Base-by-base conservation (phyloP, 2,888 invertebrate genomes). In the Acheta domesticus region DNA sequence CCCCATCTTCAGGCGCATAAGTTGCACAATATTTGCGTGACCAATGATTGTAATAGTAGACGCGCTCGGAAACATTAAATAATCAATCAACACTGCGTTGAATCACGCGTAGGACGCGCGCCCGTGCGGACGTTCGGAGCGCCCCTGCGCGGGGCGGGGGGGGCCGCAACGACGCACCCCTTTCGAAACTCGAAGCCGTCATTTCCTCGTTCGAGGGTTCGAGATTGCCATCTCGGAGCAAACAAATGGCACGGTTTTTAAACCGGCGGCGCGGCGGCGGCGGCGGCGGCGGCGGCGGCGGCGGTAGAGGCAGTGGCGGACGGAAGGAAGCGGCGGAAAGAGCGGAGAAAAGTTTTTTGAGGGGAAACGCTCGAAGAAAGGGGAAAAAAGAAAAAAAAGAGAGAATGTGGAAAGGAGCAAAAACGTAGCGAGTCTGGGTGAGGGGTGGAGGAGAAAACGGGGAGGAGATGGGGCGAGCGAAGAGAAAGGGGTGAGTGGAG, bases 211-310 rank as follows among this genome's bases (percentile, higher is more conserved):
- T 62, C n/a, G 62, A 14, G 62, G n/a, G 62, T 62, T 62, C n/a
- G 16, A 62, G 62, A 62, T 62, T 62, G 62, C 62, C 62, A 62
- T 62, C 62, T 62, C 16, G 14, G 62, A 62, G 62, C 62, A 62
- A 62, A 62, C 62, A 62, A 62, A 62, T 62, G 62, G 62, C 62
- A 19, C 62, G n/a, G 16, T 62, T 62, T n/a, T 62, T 62, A 62
- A 62, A 62, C 62, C n/a, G 62, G 62, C 14, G 8, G n/a, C 16
- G n/a, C 14, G n/a, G 62, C n/a, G 62, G n/a, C 16, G 23, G 23
- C 23, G 23, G 23, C 23, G 23, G 23, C 23, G 23, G 23, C 12
- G 62, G 2, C n/a, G n/a, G n/a, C n/a, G n/a, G n/a, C n/a, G 19
- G 62, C 12, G 19, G 62, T 62, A 16, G n/a, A 62, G 62, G n/a